Evolutionary conservation across 2,888 invertebrate species (phyloP).

Genomic region (Nysson spinosus): DNA sequence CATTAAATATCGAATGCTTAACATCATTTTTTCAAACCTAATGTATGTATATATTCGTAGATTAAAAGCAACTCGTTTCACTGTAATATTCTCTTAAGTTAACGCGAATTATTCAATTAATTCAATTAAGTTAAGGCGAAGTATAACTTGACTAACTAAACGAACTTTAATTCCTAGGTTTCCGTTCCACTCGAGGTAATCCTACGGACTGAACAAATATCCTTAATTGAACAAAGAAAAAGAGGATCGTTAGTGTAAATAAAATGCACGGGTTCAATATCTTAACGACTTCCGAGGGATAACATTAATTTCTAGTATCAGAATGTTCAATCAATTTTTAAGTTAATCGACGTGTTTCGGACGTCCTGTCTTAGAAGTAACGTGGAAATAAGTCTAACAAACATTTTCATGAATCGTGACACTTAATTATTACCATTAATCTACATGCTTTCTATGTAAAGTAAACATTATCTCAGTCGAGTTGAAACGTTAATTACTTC

Average conservation of each 20-base stretch:
- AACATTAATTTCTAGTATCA: too few relatives aligned
- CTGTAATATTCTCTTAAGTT: constrained; percentile 61
- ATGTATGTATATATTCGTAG: constrained; percentile 39
- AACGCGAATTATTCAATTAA: constrained; percentile 19
- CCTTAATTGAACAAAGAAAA: constrained; percentile 11
- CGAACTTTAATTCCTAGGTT: constrained; percentile 17
- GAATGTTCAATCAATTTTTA: too few relatives aligned
- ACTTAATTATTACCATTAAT: too few relatives aligned
- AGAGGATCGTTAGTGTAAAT: too few relatives aligned
- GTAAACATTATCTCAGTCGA: constrained; percentile 19
- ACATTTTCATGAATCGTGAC: too few relatives aligned
- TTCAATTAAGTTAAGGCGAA: constrained; percentile 33
- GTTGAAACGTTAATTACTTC: too few relatives aligned
- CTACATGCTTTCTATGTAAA: constrained; percentile 6
- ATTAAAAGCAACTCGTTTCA: constrained; percentile 28
- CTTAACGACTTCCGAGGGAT: too few relatives aligned
- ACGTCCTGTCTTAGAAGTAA: constrained; percentile 41
- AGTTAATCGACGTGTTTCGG: too few relatives aligned
- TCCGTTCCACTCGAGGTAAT: constrained; percentile 20
- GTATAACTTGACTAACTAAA: constrained; percentile 28
- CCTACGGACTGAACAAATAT: constrained; percentile 29
- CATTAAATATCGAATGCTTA: constrained; percentile 54
- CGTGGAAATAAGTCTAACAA: constrained; percentile 31
- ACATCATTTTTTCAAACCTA: constrained; percentile 50
- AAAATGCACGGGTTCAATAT: too few relatives aligned